These are phyloP conservation scores for Lasiurus borealis DNA, from an alignment of 2,113 vertebrate genomes.

Conservation along the genomic window DNA sequence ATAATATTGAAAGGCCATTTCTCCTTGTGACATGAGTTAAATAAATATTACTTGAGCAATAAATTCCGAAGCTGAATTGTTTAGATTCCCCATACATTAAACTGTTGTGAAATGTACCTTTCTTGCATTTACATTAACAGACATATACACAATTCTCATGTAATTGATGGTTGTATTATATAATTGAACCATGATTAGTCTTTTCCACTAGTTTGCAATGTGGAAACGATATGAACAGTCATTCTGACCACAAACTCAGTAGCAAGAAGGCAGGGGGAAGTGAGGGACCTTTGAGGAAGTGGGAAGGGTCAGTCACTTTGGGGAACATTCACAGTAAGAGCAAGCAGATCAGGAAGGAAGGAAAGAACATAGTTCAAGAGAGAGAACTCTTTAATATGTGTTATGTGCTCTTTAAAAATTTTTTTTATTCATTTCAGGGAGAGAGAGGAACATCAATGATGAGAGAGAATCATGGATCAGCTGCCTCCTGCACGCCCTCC, in stretches of 20 bases:
- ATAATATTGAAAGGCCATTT: not conserved
- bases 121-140: not conserved
- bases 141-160: not conserved
- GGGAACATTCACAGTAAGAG: not conserved
- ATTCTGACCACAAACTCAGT: not conserved
- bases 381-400: not conserved
- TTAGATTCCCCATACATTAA: not conserved
- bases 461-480: too few species aligned
- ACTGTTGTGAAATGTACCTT: not conserved
- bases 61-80: not conserved
- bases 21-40: not conserved
- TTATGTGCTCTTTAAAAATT: too few species aligned
- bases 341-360: not conserved
- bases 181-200: not conserved
- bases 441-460: too few species aligned
- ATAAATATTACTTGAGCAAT: not conserved
- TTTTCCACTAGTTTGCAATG: not conserved
- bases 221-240: not conserved
- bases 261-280: not conserved
- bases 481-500: too few species aligned
- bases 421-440: too few species aligned
- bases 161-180: not conserved
- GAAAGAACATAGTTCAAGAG: not conserved
- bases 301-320: not conserved
- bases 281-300: not conserved